Conservation (phyloP, 2,797 vertebrate genomes). For the Sciaenops ocellatus region DNA sequence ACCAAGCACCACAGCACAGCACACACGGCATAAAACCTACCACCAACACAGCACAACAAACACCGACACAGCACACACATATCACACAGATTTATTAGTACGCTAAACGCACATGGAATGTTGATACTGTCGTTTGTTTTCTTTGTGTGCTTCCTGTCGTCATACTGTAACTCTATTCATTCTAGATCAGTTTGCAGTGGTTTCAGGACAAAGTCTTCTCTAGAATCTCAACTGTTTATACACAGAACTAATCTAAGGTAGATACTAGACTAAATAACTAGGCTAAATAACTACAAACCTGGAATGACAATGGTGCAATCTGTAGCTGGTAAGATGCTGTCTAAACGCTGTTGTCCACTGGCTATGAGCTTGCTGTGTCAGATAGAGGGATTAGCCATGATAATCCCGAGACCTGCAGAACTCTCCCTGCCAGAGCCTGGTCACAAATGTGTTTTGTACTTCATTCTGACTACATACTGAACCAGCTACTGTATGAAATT, state of each 20-base stretch:
- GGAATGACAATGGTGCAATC: constrained; percentile 7
- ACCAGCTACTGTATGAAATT: constrained; percentile 27
- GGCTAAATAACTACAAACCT: constrained; percentile 1
- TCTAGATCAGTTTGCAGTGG: not conserved
- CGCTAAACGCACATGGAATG: constrained; percentile 25
- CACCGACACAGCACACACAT: constrained; percentile 44
- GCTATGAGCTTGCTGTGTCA: constrained; percentile 74
- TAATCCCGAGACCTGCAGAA: constrained; percentile 76
- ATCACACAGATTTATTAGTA: constrained; percentile 61
- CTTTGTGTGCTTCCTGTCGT: not conserved
- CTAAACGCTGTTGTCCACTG: constrained; percentile 44
- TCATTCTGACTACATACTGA: constrained; percentile 45
- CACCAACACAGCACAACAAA: constrained; percentile 44
- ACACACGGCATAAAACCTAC: constrained; percentile 43
- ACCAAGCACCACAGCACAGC: constrained; percentile 51
- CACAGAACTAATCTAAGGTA: not conserved
- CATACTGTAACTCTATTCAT: not conserved
- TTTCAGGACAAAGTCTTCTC: not conserved
- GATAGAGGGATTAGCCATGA: constrained; percentile 75
- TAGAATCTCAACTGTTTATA: not conserved
- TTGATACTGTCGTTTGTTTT: constrained; percentile 28
- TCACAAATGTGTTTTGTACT: constrained; percentile 46
- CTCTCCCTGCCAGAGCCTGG: constrained; percentile 58
- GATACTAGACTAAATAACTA: not conserved
- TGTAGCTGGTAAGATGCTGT: constrained; percentile 17